phyloP scores from a whole-genome alignment of 2,113 vertebrate genomes.

The Rhipidura dahli region DNA sequence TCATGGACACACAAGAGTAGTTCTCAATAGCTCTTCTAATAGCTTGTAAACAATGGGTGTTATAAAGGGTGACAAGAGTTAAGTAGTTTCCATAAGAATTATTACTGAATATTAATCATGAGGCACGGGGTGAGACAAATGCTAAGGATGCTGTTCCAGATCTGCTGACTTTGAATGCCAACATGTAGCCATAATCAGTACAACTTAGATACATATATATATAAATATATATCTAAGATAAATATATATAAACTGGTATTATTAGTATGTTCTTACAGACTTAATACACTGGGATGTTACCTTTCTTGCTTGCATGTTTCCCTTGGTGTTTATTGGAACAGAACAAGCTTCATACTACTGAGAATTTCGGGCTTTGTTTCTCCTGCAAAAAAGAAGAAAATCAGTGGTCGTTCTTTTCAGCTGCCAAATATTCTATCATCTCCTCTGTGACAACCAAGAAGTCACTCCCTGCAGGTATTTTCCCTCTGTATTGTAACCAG shows the following conservation, averaged over 20 bases:
- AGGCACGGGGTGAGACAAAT: neutral
- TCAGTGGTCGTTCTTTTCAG: neutral
- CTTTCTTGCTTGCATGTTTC: neutral
- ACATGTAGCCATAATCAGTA: neutral
- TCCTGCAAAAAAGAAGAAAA: neutral
- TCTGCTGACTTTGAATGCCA: neutral
- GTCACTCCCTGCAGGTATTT: neutral
- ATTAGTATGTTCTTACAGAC: neutral
- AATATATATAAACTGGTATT: neutral
- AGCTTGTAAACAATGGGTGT: neutral
- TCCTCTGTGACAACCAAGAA: neutral
- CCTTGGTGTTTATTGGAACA: accelerated
- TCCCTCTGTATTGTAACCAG: neutral
- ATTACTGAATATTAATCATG: neutral
- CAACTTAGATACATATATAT: no score
- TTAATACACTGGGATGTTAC: neutral
- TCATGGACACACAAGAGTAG: neutral
- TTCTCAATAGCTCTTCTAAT: neutral
- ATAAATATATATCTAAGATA: accelerated
- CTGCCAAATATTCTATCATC: neutral
- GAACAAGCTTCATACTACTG: neutral
- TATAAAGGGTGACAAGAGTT: neutral
- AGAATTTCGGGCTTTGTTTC: neutral
- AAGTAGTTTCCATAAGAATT: neutral
- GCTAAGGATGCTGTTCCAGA: neutral